These are phyloP conservation scores for Pteronura brasiliensis DNA, from an alignment of 2,113 vertebrate species.

Conservation along the genomic window DNA sequence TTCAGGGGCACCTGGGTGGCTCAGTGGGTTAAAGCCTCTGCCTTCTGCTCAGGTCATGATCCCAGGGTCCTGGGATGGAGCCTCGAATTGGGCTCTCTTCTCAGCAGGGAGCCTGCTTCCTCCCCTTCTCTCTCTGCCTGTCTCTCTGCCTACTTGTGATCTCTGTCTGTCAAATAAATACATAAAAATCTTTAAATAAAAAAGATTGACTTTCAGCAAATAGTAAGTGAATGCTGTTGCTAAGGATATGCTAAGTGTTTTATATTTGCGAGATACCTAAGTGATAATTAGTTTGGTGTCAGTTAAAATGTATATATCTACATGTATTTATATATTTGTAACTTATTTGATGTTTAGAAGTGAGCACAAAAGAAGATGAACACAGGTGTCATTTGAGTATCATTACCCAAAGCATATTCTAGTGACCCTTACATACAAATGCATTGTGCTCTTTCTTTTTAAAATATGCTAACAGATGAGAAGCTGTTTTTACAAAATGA, in stretches of 20 bases:
- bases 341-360: neutral
- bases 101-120: too few species aligned
- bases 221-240: neutral
- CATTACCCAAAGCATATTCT: neutral
- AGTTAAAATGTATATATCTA: neutral
- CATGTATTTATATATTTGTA: neutral
- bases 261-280: neutral
- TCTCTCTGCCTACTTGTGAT: too few species aligned
- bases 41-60: too few species aligned
- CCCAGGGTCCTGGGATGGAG: too few species aligned
- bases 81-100: too few species aligned
- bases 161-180: too few species aligned
- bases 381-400: neutral
- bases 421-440: neutral
- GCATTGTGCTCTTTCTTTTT: neutral
- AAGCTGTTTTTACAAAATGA: neutral
- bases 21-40: too few species aligned
- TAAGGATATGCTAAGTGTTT: neutral
- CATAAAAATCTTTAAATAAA: too few species aligned
- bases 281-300: conserved; percentile 4
- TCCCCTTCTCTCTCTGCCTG: too few species aligned
- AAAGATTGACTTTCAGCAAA: neutral
- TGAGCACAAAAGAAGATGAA: conserved; percentile 14
- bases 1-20: too few species aligned
- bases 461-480: neutral